Percentiles rank a stretch among this genome's conserved stretches.
These are phyloP conservation scores for Stegastes partitus DNA, from an alignment of 2,113 vertebrate species.

Conservation along the genomic window DNA sequence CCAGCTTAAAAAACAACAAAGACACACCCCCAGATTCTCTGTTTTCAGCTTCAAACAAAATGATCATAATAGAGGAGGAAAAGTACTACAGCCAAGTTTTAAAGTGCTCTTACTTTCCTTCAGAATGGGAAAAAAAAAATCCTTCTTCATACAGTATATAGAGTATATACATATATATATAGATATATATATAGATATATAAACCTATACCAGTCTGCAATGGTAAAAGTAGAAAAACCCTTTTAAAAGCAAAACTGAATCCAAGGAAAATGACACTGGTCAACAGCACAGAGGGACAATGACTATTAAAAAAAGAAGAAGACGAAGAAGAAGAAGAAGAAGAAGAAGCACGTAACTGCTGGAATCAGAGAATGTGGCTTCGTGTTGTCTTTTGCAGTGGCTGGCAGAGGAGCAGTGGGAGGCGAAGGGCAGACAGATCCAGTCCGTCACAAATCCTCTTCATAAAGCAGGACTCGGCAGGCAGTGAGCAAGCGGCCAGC, in stretches of 20 bases:
- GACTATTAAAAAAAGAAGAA: constrained; percentile 36
- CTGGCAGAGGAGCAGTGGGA: constrained; percentile 48
- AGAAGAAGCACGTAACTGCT: constrained; percentile 46
- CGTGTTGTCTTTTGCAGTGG: constrained; percentile 75
- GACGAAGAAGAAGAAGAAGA: too few relatives aligned
- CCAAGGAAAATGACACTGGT: constrained; percentile 87
- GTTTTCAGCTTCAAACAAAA: constrained; percentile 62
- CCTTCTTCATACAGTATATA: constrained; percentile 66
- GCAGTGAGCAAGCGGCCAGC: constrained; percentile 69
- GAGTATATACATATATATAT: constrained; percentile 61
- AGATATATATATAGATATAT: constrained; percentile 63
- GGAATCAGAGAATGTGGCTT: constrained; percentile 76
- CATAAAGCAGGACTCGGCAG: constrained; percentile 76
- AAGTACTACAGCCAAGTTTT: constrained; percentile 57
- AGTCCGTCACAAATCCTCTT: constrained; percentile 89
- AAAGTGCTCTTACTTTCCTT: constrained; percentile 81
- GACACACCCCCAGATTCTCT: constrained; percentile 54
- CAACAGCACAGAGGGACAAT: constrained; percentile 89
- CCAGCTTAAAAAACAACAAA: constrained; percentile 42
- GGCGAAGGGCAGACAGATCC: constrained; percentile 89
- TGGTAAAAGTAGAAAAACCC: constrained; percentile 78
- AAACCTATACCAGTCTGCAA: constrained; percentile 59
- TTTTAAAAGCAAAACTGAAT: constrained; percentile 63
- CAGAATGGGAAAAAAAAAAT: constrained; percentile 53
- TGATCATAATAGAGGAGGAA: constrained; percentile 51